Base-by-base conservation (phyloP, 2,797 vertebrate species). In the Sphenodon punctatus region DNA sequence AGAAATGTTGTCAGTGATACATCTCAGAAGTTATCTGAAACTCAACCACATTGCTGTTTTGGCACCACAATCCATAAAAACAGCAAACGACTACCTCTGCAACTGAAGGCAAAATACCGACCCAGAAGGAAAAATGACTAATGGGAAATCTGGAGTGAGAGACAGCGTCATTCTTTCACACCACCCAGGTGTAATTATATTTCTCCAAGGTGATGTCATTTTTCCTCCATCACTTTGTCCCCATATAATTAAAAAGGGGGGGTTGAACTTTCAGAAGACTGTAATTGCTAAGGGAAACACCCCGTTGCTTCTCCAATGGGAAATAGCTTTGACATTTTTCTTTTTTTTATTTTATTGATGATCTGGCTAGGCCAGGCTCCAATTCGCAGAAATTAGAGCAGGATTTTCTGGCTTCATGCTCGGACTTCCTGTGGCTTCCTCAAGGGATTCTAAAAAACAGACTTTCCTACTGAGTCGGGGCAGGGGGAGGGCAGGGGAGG, bases 91-190 rank as follows among this genome's bases (percentile, higher is more conserved):
- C 86, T 92, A 88, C 82, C 86, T 86, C 86, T 86, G 78, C 80
- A 79, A 84, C 87, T 93, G 89, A 89, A 75, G 90, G 85, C 82
- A 79, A 82, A 88, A 59, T 85, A 80, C 88, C 90, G 89, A 93
- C 88, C 90, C 79, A 90, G 84, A 92, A 88, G 89, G n/a, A n/a
- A 93, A 91, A 92, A 90, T 93, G 90, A 93, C 65, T 92, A 89
- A 91, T 65, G 68, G 80, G 30, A 87, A 88, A 88, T 87, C 88
- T 89, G 84, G 82, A 90, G 89, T 86, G 86, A 90, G 92, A 75
- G 90, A 70, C 89, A 89, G 84, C 88, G 79, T 89, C 91, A 85
- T 41, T 70, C 88, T 89, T 89, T 92, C 90, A 87, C 86, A 89
- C 81, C 90, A 92, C 88, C 86, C 89, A 92, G 89, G 92, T 88